These are phyloP conservation scores for Orchesellides sinensis DNA, from an alignment of 2,888 invertebrate genomes.

Conservation along the genomic window DNA sequence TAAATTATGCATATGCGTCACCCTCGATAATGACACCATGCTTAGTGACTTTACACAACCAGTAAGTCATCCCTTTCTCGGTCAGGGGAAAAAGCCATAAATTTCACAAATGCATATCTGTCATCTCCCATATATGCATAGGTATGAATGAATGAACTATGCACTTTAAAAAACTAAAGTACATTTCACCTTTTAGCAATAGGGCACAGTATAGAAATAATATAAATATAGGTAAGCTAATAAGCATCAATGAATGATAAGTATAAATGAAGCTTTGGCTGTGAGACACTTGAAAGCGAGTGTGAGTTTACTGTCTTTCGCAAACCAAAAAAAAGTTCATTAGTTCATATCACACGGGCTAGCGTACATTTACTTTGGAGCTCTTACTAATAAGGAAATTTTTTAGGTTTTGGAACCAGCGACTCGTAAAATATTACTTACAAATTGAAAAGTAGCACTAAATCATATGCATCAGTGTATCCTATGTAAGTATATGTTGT, in stretches of 20 bases:
- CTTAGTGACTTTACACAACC: slow-evolving; percentile 56
- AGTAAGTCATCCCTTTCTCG: slow-evolving; percentile 47
- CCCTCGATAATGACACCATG: slow-evolving; percentile 61
- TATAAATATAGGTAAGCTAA: too few species aligned
- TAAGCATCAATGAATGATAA: slow-evolving; percentile 1
- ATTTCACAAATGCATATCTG: slow-evolving; percentile 64
- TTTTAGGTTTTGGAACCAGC: slow-evolving; percentile 15
- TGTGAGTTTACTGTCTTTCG: slow-evolving; percentile 35
- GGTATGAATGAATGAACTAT: neutral
- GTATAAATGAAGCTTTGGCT: neutral
- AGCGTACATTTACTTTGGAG: too few species aligned
- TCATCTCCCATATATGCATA: slow-evolving; percentile 43
- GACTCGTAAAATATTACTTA: slow-evolving; percentile 53
- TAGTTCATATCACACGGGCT: slow-evolving; percentile 32
- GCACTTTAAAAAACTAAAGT: neutral
- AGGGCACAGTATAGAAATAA: too few species aligned
- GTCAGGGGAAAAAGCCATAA: slow-evolving; percentile 52
- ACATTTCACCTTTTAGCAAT: too few species aligned
- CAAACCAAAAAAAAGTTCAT: slow-evolving; percentile 45
- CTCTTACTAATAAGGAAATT: too few species aligned
- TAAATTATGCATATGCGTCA: slow-evolving; percentile 64
- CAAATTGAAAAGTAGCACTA: slow-evolving; percentile 48
- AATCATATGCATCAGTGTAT: neutral
- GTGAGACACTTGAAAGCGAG: neutral
- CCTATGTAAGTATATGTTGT: neutral